These are phyloP conservation scores for Ctenosaura bakeri DNA, from an alignment of 2,797 vertebrate species.

Conservation along the genomic window DNA sequence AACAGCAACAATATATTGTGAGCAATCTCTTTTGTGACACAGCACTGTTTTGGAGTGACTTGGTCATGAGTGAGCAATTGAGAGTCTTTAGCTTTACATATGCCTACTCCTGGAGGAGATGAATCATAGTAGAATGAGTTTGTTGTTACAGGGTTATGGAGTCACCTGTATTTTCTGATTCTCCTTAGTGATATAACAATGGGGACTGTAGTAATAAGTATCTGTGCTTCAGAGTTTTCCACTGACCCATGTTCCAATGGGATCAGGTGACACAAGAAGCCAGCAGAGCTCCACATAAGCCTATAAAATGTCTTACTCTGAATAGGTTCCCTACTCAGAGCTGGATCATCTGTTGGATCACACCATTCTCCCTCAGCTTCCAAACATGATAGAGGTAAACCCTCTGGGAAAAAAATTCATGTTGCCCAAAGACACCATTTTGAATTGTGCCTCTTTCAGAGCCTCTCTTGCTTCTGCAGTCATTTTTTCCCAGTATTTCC, in stretches of 20 bases:
- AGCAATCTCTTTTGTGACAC: neutral
- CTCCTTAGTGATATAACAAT: neutral
- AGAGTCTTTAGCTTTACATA: neutral
- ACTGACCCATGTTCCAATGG: too few relatives aligned
- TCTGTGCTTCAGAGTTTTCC: neutral
- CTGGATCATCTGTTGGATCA: neutral
- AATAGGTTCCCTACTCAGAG: too few relatives aligned
- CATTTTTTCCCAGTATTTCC: neutral
- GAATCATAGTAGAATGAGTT: neutral
- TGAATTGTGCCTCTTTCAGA: neutral
- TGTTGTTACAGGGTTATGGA: neutral
- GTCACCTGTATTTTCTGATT: neutral
- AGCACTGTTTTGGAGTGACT: neutral
- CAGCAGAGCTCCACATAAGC: neutral
- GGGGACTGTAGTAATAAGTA: neutral
- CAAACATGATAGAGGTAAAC: neutral
- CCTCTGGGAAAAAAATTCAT: neutral
- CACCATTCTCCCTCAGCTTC: too few relatives aligned
- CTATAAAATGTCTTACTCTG: neutral
- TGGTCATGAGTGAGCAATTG: neutral
- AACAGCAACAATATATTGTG: neutral
- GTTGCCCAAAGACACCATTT: neutral
- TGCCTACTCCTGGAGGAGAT: neutral
- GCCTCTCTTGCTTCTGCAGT: neutral
- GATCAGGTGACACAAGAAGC: neutral